Evolutionary conservation across 2,797 vertebrate species (phyloP).

Genomic region (Spatula clypeata): DNA sequence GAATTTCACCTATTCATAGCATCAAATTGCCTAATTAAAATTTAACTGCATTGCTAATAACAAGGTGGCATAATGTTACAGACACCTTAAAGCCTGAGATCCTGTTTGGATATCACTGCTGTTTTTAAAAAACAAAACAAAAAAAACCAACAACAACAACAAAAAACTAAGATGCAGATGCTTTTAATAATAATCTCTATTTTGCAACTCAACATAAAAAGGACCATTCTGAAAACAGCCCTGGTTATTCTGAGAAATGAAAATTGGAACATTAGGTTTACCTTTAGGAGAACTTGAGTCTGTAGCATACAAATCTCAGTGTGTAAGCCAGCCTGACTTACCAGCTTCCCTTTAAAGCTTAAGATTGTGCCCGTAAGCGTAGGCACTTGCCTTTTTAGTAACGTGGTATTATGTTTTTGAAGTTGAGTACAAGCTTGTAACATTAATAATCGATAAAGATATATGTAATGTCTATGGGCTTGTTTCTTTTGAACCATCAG

Average conservation of each 20-base stretch:
- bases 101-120: not conserved
- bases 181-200: not conserved
- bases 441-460: accelerated
- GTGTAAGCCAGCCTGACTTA: not conserved
- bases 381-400: not conserved
- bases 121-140: not conserved
- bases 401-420: not conserved
- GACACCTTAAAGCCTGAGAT: not conserved
- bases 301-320: not conserved
- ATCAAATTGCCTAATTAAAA: not conserved
- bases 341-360: not conserved
- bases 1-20: not conserved
- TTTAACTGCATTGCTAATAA: not conserved
- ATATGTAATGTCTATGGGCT: not conserved
- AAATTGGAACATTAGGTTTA: not conserved
- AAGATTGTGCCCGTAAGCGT: not conserved
- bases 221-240: slow-evolving; percentile 70
- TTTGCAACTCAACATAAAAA: slow-evolving; percentile 15
- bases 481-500: not conserved
- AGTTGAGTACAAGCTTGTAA: not conserved
- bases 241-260: not conserved
- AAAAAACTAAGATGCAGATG: not conserved
- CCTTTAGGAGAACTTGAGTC: not conserved
- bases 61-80: not conserved
- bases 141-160: too few relatives aligned